Evolutionary conservation across 2,888 invertebrate species (phyloP), one percentile per base, ranked within the genome.

Genomic region (Eledona agricola): DNA sequence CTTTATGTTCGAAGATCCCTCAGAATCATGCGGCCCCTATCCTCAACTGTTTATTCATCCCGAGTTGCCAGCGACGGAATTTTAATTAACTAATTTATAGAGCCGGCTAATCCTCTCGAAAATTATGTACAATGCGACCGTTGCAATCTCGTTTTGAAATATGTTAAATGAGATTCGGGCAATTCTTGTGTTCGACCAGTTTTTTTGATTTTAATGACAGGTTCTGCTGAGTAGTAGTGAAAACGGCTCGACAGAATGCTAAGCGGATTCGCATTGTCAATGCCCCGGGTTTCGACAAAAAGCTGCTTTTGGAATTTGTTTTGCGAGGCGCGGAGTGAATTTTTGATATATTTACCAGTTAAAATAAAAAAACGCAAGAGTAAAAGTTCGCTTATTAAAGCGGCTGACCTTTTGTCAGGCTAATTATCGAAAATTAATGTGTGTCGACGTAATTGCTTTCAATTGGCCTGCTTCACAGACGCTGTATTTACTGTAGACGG

Each of bases 21-120:
- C 5, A 19, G 45, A 34, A 45, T 45, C 45, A 32, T 12, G 9
- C 13, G 6, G 20, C 6, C 32, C 34, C 10, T 19, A 6, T 28
- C 45, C 32, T 45, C 23, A 45, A 45, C 45, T 45, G 45, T 49
- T 57, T 46, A 46, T 46, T 37, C 34, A 42, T 40, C 31, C 38
- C 17, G 28, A 10, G 15, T 42, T 42, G 42, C 40, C 32, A 38
- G 43, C 25, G 54, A 40, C 51, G 51, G 53, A 57, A 51, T 57
- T 57, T 57, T 57, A 57, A 57, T 57, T 51, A 54, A 37, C 35
- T 50, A 54, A 54, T 57, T 57, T 53, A 54, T 57, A 53, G 54
- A 32, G 17, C 28, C 29, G 34, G 40, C 42, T 37, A 51, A 42
- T 43, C 35, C 53, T 35, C n/a, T n/a, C n/a, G n/a, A n/a, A n/a